Evolutionary conservation across 2,113 vertebrate genomes (phyloP).

Genomic region (Strix uralensis): DNA sequence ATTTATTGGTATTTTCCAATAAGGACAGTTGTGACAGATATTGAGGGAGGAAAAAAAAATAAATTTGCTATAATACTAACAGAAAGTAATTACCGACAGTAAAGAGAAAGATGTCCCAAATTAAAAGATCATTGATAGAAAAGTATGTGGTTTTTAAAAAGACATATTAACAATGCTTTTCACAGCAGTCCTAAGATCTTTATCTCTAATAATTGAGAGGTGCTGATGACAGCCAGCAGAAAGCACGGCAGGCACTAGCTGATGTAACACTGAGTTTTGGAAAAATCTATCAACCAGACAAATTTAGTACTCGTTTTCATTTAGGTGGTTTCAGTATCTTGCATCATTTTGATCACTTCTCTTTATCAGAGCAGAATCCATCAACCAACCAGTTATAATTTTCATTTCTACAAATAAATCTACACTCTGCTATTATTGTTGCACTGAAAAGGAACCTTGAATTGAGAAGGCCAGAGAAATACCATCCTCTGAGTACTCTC

Average conservation of each 20-base stretch:
- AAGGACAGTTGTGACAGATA: neutral
- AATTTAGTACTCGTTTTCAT: neutral
- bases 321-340: neutral
- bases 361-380: neutral
- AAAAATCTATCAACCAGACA: neutral
- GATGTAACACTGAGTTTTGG: neutral
- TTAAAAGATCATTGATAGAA: neutral
- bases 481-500: neutral
- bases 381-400: neutral
- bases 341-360: neutral
- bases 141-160: neutral
- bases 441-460: neutral
- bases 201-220: neutral
- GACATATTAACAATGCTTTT: rapidly evolving
- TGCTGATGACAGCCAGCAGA: neutral
- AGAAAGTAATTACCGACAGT: neutral
- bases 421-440: neutral
- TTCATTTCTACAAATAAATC: neutral
- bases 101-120: neutral
- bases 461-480: neutral
- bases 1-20: neutral
- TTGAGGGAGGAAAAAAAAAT: neutral
- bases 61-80: neutral
- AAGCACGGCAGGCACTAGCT: neutral
- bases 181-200: neutral